A percentile compares a stretch with the other conserved stretches of the same genome.
Conservation (phyloP, 1,140 invertebrate genomes). For the Chironomus striatipennis region DNA sequence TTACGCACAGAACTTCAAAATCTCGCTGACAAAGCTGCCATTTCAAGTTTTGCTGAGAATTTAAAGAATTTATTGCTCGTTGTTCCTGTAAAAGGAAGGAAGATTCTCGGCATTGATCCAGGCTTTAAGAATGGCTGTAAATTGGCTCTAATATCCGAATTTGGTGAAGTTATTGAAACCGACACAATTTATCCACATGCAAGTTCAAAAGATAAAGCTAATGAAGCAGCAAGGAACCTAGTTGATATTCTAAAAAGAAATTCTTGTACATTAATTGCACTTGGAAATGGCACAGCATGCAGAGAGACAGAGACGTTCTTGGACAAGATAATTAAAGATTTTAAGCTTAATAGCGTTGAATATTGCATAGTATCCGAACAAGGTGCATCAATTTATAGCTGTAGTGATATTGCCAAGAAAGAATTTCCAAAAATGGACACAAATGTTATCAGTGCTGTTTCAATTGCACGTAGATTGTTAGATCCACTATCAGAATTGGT, state of each 20-base stretch:
- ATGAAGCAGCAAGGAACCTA: conserved; percentile 28
- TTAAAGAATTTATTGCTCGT: conserved; percentile 71
- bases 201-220: conserved; percentile 30
- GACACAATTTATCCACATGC: conserved; percentile 57
- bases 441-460: conserved; percentile 74
- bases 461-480: conserved; percentile 75
- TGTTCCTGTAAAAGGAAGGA: conserved; percentile 68
- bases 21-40: conserved; percentile 67
- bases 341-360: conserved; percentile 38
- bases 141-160: conserved; percentile 59
- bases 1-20: conserved; percentile 63
- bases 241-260: conserved; percentile 32
- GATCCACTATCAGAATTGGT: conserved; percentile 86
- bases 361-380: conserved; percentile 82
- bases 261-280: conserved; percentile 63
- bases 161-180: conserved; percentile 59
- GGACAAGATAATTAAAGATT: conserved; percentile 39
- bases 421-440: conserved; percentile 77
- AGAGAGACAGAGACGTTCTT: conserved; percentile 71
- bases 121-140: conserved; percentile 82
- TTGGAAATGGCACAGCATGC: conserved; percentile 85
- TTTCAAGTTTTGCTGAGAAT: conserved; percentile 76
- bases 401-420: conserved; percentile 67
- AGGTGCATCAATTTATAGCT: conserved; percentile 85
- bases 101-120: conserved; percentile 79